A percentile compares a stretch with the other conserved stretches of the same genome.
Conservation (phyloP, 2,113 vertebrate genomes). For the Peromyscus californicus region DNA sequence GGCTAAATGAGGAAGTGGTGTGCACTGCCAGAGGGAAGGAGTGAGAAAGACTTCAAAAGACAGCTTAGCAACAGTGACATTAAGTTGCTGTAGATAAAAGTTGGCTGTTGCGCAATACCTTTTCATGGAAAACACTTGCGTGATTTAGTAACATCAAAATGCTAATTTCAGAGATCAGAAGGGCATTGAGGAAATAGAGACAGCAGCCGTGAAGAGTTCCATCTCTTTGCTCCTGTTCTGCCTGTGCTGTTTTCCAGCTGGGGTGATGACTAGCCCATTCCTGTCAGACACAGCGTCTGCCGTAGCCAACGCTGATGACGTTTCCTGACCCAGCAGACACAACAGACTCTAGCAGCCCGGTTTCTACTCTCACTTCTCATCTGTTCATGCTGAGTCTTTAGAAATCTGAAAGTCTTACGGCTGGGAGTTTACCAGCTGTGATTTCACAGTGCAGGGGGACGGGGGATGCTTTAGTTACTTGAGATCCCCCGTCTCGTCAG, state of each 20-base stretch:
- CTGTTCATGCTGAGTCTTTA: background rate
- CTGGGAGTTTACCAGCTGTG: background rate
- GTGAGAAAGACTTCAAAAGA: background rate
- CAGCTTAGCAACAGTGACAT: background rate
- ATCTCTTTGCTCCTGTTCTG: background rate
- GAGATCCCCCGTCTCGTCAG: rapidly evolving
- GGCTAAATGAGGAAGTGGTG: background rate
- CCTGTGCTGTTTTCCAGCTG: background rate
- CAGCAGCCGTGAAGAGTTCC: background rate
- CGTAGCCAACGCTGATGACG: rapidly evolving
- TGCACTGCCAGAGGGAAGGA: background rate
- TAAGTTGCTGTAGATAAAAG: background rate
- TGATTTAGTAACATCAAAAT: background rate
- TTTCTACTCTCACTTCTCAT: background rate
- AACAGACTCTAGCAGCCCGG: background rate
- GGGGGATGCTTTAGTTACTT: background rate
- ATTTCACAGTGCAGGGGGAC: background rate
- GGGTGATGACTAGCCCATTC: background rate
- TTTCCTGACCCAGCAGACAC: background rate
- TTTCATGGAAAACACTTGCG: background rate
- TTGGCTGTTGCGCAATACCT: background rate
- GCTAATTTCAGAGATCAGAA: background rate
- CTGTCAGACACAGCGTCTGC: background rate
- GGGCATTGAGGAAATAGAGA: background rate
- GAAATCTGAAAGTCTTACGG: background rate